A percentile compares a stretch with the other conserved stretches of the same genome.
Evolutionary conservation across 2,888 invertebrate genomes (phyloP).

Genomic region (Athalia cordata): DNA sequence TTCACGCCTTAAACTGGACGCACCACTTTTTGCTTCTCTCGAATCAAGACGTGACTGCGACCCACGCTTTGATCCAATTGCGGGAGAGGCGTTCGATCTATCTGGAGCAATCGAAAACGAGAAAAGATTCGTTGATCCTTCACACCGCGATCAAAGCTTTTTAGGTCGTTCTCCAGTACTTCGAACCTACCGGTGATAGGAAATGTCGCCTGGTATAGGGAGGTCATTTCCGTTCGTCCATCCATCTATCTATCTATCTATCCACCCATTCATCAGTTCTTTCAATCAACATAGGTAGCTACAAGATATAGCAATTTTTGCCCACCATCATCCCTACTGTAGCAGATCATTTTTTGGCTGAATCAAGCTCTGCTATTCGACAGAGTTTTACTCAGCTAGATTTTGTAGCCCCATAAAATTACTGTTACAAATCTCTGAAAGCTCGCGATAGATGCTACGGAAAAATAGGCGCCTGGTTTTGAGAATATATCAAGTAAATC

Average conservation of each 20-base stretch:
- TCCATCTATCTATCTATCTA: not conserved
- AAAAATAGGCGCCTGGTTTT: no score
- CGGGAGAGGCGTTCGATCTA: slow-evolving; percentile 27
- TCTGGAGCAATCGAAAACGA: slow-evolving; percentile 39
- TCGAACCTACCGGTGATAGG: slow-evolving; percentile 26
- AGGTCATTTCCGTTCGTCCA: slow-evolving; percentile 30
- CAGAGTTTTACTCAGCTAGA: no score
- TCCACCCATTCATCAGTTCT: not conserved
- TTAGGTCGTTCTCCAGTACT: slow-evolving; percentile 10
- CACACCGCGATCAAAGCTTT: slow-evolving; percentile 41
- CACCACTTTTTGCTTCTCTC: slow-evolving; percentile 21
- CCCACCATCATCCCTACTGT: not conserved
- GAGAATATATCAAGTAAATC: no score
- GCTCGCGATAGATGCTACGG: no score
- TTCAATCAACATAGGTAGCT: slow-evolving; percentile 25
- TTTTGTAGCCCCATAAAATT: no score
- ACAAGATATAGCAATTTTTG: not conserved
- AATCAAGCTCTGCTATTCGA: not conserved
- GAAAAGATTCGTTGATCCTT: slow-evolving; percentile 27
- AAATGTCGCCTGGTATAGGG: slow-evolving; percentile 19
- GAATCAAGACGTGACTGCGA: slow-evolving; percentile 39
- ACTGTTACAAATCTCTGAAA: no score
- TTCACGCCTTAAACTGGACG: slow-evolving; percentile 22
- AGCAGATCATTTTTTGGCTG: not conserved
- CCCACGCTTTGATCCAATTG: slow-evolving; percentile 38